Evolutionary conservation across 2,797 vertebrate genomes (phyloP).

Genomic region (Protosalanx chinensis): DNA sequence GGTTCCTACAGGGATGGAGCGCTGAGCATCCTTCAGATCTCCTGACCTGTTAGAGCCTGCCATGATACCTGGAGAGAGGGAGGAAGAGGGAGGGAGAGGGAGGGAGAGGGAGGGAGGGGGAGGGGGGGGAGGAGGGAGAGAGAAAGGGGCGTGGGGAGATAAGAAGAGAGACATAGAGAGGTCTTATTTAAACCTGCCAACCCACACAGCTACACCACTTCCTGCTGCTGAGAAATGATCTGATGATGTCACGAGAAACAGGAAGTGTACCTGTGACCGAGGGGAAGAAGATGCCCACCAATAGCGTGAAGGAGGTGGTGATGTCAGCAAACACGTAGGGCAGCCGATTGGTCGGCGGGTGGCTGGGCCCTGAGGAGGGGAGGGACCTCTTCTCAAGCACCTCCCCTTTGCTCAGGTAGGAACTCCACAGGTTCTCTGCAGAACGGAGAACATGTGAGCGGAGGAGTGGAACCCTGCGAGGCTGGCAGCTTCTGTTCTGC

Average conservation of each 20-base stretch:
- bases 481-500: too few relatives aligned
- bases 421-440: constrained; percentile 86
- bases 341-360: constrained; percentile 64
- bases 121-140: too few relatives aligned
- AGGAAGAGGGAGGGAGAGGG: too few relatives aligned
- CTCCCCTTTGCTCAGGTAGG: constrained; percentile 81
- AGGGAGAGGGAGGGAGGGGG: background rate
- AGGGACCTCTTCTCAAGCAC: constrained; percentile 79
- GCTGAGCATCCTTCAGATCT: constrained; percentile 89
- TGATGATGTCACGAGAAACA: background rate
- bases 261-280: constrained; percentile 82
- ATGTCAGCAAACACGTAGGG: constrained; percentile 85
- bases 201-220: background rate
- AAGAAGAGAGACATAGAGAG: background rate
- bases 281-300: constrained; percentile 92
- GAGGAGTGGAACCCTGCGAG: too few relatives aligned
- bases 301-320: constrained; percentile 85
- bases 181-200: too few relatives aligned
- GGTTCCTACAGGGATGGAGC: constrained; percentile 88
- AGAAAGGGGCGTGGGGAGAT: too few relatives aligned
- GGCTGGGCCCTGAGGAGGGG: constrained; percentile 59
- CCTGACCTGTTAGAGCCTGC: constrained; percentile 92
- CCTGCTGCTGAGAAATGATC: background rate
- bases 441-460: background rate
- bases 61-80: constrained; percentile 81